Evolutionary conservation across 2,797 vertebrate genomes (phyloP).

Genomic region (Myotis findleyi): DNA sequence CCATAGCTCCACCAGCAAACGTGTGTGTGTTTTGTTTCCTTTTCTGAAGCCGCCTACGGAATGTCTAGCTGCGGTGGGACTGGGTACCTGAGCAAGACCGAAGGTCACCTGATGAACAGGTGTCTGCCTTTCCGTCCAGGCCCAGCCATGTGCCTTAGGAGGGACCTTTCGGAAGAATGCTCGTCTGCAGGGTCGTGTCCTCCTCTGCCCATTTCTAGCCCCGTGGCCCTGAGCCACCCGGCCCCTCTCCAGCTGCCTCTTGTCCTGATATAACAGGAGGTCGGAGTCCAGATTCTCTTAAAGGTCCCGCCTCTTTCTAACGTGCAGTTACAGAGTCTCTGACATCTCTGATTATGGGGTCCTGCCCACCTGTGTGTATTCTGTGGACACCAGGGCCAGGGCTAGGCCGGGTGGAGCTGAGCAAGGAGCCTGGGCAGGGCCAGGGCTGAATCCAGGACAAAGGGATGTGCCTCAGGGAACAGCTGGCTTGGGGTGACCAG

Average conservation of each 20-base stretch:
- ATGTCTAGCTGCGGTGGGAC: fast-evolving
- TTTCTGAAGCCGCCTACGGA: neutral
- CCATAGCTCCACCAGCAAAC: fast-evolving
- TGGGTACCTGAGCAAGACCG: fast-evolving
- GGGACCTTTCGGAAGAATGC: neutral
- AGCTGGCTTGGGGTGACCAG: fast-evolving
- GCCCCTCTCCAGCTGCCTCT: neutral
- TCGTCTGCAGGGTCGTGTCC: fast-evolving
- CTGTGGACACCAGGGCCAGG: fast-evolving
- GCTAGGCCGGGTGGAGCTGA: fast-evolving
- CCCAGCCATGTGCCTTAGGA: neutral
- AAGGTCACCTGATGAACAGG: neutral
- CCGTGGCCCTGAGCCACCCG: neutral
- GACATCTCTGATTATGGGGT: neutral
- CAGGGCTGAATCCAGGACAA: neutral
- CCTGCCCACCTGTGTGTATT: neutral
- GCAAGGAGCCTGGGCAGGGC: no score
- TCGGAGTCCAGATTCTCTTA: neutral
- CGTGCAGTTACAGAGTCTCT: neutral
- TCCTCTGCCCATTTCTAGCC: fast-evolving
- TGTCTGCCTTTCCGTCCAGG: fast-evolving
- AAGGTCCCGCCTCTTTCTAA: neutral
- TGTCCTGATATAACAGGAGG: neutral
- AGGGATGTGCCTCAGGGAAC: fast-evolving
- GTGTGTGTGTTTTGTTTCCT: fast-evolving